A percentile compares a stretch with the other conserved stretches of the same genome.
Evolutionary conservation across 2,888 invertebrate species (phyloP).

Genomic region (Baronia brevicornis): DNA sequence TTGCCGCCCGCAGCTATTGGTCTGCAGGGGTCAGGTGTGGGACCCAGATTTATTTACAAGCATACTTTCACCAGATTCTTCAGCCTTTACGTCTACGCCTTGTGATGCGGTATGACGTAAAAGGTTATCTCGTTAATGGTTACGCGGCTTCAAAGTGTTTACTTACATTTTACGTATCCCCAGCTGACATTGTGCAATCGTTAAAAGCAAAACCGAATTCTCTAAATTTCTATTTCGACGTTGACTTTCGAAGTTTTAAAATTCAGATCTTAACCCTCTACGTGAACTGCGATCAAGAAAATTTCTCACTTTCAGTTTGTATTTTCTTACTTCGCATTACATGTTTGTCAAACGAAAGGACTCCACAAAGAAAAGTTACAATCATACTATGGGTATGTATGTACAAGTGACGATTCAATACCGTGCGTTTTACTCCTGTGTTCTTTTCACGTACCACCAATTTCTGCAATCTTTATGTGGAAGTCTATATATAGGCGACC

Average conservation of each 20-base stretch:
- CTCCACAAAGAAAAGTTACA: no score
- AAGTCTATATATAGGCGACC: no score
- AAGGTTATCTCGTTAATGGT: constrained; percentile 7
- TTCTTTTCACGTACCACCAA: no score
- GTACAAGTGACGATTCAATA: no score
- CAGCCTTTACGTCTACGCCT: constrained; percentile 16
- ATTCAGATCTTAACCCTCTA: constrained; percentile 33
- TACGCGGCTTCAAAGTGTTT: constrained; percentile 5
- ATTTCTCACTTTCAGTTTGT: no score
- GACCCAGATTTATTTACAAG: constrained; percentile 44
- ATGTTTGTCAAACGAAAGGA: no score
- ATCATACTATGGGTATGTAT: no score
- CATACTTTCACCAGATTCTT: constrained; percentile 56
- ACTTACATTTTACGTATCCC: constrained; percentile 4
- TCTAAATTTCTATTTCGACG: constrained; percentile 15
- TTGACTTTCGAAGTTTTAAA: constrained; percentile 26
- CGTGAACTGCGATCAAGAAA: constrained; percentile 37
- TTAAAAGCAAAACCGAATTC: constrained; percentile 11
- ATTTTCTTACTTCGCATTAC: no score
- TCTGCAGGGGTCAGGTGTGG: constrained; percentile 42
- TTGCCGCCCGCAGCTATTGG: constrained; percentile 36
- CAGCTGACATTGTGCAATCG: constrained; percentile 7
- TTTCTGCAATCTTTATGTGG: no score
- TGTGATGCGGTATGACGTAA: constrained; percentile 20
- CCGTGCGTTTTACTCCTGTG: no score